Evolutionary conservation across 1,140 invertebrate genomes (phyloP).

Genomic region (Gryllus bimaculatus): DNA sequence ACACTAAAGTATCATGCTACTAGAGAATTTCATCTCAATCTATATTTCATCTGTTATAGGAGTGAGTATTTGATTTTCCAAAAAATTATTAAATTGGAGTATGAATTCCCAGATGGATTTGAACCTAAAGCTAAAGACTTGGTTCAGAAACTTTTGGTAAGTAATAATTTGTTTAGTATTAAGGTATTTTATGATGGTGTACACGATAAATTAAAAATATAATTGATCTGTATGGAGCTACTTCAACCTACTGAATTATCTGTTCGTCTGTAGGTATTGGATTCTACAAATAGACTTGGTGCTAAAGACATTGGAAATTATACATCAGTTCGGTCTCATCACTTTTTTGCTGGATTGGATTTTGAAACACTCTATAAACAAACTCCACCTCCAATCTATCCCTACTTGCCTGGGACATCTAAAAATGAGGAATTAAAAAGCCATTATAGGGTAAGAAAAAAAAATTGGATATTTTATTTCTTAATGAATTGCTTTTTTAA

Average conservation of each 20-base stretch:
- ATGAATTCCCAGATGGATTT: constrained; percentile 88
- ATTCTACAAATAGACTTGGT: constrained; percentile 73
- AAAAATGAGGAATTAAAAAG: constrained; percentile 58
- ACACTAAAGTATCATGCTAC: neutral
- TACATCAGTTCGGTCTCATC: constrained; percentile 70
- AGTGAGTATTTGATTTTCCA: constrained; percentile 97
- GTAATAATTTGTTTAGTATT: constrained; percentile 19
- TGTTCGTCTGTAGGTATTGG: constrained; percentile 46
- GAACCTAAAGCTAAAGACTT: constrained; percentile 73
- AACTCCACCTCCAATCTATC: constrained; percentile 73
- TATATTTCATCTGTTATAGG: constrained; percentile 36
- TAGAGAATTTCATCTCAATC: constrained; percentile 6
- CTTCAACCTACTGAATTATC: neutral
- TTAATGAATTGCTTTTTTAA: neutral
- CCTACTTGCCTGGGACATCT: constrained; percentile 69
- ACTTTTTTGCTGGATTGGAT: constrained; percentile 74
- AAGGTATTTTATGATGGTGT: neutral
- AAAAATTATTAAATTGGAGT: constrained; percentile 86
- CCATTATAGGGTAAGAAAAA: constrained; percentile 28
- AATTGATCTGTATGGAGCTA: neutral
- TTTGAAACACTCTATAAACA: constrained; percentile 71
- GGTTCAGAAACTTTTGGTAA: constrained; percentile 74
- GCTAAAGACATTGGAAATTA: constrained; percentile 62
- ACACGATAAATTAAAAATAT: neutral
- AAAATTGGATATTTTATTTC: neutral